Percentiles rank a stretch among this genome's conserved stretches.
phyloP scores from a whole-genome alignment of 2,888 invertebrate species.

The Lysandra coridon region DNA sequence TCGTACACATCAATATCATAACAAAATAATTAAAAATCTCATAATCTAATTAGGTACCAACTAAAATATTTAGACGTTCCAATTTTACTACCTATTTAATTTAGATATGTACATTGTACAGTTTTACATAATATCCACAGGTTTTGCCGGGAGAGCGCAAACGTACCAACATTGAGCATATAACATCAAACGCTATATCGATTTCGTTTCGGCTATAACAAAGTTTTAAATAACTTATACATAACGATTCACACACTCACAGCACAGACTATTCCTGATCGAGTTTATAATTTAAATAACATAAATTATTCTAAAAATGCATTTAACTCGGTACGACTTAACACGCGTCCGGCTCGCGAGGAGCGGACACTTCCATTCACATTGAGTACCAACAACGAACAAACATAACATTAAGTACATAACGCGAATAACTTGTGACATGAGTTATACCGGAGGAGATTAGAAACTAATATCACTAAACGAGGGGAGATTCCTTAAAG shows the following conservation, averaged over 20 bases:
- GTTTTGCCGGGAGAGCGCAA: constrained; percentile 75
- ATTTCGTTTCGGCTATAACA: constrained; percentile 61
- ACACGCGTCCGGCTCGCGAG: constrained; percentile 51
- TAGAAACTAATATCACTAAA: constrained; percentile 81
- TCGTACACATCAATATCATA: constrained; percentile 66
- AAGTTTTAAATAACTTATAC: constrained; percentile 76
- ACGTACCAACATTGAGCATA: constrained; percentile 72
- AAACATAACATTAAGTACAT: constrained; percentile 76
- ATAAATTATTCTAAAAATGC: constrained; percentile 79
- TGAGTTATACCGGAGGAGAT: constrained; percentile 71
- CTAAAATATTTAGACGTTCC: constrained; percentile 64
- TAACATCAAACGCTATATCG: constrained; percentile 35
- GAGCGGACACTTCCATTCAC: constrained; percentile 59
- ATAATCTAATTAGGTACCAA: constrained; percentile 77
- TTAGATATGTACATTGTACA: constrained; percentile 79
- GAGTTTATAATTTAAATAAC: constrained; percentile 74
- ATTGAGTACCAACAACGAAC: constrained; percentile 73
- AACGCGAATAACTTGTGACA: constrained; percentile 74
- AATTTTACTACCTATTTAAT: constrained; percentile 71
- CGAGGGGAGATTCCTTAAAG: constrained; percentile 74
- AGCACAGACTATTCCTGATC: constrained; percentile 70
- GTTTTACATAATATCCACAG: constrained; percentile 62
- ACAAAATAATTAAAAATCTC: constrained; percentile 72
- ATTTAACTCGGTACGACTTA: constrained; percentile 76
- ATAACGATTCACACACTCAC: constrained; percentile 73